Conservation (phyloP, 2,113 vertebrate genomes). For the Notothenia coriiceps region DNA sequence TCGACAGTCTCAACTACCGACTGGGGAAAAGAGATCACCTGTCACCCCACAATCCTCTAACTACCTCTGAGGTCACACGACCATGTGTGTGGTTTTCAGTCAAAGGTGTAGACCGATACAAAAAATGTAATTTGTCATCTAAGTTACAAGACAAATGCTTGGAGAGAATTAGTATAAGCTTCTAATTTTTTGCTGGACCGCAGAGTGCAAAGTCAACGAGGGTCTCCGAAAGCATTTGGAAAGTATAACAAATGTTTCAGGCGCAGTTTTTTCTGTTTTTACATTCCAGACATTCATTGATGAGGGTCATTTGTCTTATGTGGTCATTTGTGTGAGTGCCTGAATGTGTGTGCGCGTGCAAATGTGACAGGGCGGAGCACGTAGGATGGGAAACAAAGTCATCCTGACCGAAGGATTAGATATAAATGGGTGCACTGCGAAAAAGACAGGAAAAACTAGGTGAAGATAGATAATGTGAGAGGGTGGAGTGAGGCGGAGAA, state of each 20-base stretch:
- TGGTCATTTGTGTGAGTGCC: conserved; percentile 45
- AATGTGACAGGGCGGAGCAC: conserved; percentile 15
- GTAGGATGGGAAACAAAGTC: conserved; percentile 50
- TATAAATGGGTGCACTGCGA: conserved; percentile 53
- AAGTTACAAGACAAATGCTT: conserved; percentile 26
- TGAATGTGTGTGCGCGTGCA: conserved; percentile 24
- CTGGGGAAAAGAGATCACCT: conserved; percentile 46
- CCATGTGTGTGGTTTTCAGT: conserved; percentile 40
- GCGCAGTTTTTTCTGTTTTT: conserved; percentile 51
- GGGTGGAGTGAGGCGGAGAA: conserved; percentile 62
- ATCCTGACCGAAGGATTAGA: conserved; percentile 48
- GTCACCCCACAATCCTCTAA: conserved; percentile 38
- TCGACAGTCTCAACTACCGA: conserved; percentile 35
- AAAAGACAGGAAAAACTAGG: conserved; percentile 60
- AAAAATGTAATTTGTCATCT: conserved; percentile 38
- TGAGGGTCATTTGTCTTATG: conserved; percentile 76
- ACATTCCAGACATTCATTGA: conserved; percentile 71
- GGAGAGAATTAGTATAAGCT: conserved; percentile 28
- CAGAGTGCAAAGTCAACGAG: conserved; percentile 31
- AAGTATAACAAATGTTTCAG: conserved; percentile 55
- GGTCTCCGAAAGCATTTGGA: conserved; percentile 46
- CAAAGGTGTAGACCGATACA: conserved; percentile 39
- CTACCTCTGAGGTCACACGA: conserved; percentile 34
- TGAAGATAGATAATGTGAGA: conserved; percentile 65
- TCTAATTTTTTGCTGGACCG: conserved; percentile 24